phyloP scores from a whole-genome alignment of 23 tunicate species.

The Trididemnum miniatum region DNA sequence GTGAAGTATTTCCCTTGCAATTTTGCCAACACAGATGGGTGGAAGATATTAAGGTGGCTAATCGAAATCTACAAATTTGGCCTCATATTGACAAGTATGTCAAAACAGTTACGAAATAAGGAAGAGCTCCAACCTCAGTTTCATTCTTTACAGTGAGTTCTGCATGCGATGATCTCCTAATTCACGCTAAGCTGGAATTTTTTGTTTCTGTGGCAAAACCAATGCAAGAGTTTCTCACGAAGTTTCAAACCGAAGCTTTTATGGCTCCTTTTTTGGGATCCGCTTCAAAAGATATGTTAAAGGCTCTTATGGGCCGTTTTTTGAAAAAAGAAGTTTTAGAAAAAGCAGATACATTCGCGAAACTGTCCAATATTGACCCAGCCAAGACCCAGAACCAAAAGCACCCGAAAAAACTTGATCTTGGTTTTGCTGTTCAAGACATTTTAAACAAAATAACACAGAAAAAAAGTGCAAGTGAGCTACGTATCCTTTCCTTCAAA shows the following conservation, averaged over 20 bases:
- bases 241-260: neutral
- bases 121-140: neutral
- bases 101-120: neutral
- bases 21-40: constrained; percentile 24
- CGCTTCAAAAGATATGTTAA: neutral
- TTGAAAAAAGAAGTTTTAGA: constrained; percentile 9
- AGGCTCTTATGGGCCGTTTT: neutral
- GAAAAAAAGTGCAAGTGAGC: constrained; percentile 13
- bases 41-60: constrained; percentile 13
- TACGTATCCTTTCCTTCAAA: neutral
- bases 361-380: neutral
- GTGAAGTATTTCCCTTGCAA: constrained; percentile 4
- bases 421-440: constrained; percentile 6
- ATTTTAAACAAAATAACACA: neutral
- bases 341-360: neutral
- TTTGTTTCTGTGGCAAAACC: constrained; percentile 27
- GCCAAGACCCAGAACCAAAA: neutral
- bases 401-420: neutral
- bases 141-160: neutral
- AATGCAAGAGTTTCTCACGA: constrained; percentile 18
- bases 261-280: neutral
- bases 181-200: constrained; percentile 19
- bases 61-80: neutral
- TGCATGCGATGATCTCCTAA: constrained; percentile 6
- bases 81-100: constrained; percentile 10